Percentiles rank a stretch among this genome's conserved stretches.
phyloP scores from a whole-genome alignment of 2,113 vertebrate species.

The Aix galericulata region DNA sequence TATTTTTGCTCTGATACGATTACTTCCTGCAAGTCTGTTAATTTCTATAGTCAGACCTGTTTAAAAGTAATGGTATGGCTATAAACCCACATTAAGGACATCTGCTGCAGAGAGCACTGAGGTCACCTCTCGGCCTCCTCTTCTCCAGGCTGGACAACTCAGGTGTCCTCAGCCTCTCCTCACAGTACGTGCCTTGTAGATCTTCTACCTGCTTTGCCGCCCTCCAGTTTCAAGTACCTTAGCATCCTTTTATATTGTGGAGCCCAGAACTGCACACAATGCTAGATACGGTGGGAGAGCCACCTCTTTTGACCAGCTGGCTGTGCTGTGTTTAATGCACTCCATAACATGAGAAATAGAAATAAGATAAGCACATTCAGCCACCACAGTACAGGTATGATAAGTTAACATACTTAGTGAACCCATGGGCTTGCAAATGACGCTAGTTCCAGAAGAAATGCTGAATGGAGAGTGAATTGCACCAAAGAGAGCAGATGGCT shows the following conservation, averaged over 20 bases:
- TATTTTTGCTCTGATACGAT: neutral
- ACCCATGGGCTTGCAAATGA: neutral
- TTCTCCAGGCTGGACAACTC: too few species aligned
- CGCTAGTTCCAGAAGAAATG: neutral
- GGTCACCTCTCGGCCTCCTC: too few species aligned
- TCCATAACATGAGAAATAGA: neutral
- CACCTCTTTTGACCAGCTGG: neutral
- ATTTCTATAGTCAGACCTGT: neutral
- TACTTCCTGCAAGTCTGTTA: neutral
- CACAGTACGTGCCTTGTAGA: too few species aligned
- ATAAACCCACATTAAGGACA: neutral
- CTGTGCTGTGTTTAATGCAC: neutral
- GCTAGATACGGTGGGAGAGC: too few species aligned
- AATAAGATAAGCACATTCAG: neutral
- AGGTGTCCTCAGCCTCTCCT: too few species aligned
- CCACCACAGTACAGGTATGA: neutral
- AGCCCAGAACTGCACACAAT: too few species aligned
- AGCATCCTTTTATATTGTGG: too few species aligned
- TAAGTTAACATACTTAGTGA: neutral
- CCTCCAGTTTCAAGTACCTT: too few species aligned
- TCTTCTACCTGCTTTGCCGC: too few species aligned
- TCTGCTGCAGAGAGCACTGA: too few species aligned
- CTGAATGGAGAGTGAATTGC: accelerated
- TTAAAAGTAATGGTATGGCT: neutral
- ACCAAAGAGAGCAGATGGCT: neutral